These are phyloP conservation scores for Microctonus hyperodae DNA, from an alignment of 2,888 invertebrate genomes.

Conservation along the genomic window DNA sequence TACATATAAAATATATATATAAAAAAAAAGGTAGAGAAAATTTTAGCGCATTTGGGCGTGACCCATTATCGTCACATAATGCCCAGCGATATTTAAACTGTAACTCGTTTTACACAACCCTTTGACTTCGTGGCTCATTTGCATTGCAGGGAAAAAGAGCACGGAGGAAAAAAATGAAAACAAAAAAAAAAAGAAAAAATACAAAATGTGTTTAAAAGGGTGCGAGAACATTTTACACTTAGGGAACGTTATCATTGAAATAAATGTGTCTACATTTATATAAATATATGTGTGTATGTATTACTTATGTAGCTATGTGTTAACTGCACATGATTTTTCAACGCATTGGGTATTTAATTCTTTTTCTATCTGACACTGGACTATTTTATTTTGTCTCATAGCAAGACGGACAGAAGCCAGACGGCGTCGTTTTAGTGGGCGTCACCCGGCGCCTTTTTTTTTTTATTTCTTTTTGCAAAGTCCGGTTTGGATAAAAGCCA, in stretches of 20 bases:
- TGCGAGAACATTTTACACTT: not conserved
- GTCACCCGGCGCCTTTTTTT: slow-evolving; percentile 49
- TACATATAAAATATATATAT: slow-evolving; percentile 30
- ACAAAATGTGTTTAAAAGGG: slow-evolving; percentile 28
- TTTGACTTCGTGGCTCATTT: slow-evolving; percentile 52
- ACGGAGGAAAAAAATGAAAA: slow-evolving; percentile 33
- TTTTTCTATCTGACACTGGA: slow-evolving; percentile 4
- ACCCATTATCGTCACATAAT: slow-evolving; percentile 58
- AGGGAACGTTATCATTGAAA: slow-evolving; percentile 10
- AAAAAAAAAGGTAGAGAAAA: slow-evolving; percentile 23
- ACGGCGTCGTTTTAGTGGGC: slow-evolving; percentile 49
- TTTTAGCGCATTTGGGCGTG: slow-evolving; percentile 53
- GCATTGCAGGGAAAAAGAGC: slow-evolving; percentile 46
- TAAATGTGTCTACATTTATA: too few relatives aligned
- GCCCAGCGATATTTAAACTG: slow-evolving; percentile 60
- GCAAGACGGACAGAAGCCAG: slow-evolving; percentile 24
- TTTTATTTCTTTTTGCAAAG: slow-evolving; percentile 46
- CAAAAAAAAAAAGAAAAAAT: slow-evolving; percentile 32
- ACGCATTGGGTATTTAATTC: slow-evolving; percentile 1
- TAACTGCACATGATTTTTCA: slow-evolving; percentile 1
- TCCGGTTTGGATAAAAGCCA: slow-evolving; percentile 46
- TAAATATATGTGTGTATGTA: too few relatives aligned
- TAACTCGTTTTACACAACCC: slow-evolving; percentile 56
- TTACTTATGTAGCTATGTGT: too few relatives aligned
- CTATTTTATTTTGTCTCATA: slow-evolving; percentile 17